These are phyloP conservation scores for Drosophila kohkoa DNA, from an alignment of 1,140 invertebrate species.

Conservation along the genomic window DNA sequence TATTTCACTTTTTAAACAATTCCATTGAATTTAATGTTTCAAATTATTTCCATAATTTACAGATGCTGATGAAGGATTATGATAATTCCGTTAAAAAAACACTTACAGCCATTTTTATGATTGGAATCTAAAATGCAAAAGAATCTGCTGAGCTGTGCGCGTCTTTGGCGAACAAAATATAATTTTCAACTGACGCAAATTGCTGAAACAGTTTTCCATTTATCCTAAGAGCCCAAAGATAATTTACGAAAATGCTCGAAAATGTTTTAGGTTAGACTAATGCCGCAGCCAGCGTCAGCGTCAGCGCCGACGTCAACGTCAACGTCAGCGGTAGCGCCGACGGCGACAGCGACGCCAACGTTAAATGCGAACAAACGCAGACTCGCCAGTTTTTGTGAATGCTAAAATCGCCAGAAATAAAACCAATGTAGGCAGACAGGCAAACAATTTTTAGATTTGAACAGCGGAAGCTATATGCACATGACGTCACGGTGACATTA, in stretches of 20 bases:
- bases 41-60: conserved; percentile 5
- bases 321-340: conserved; percentile 17
- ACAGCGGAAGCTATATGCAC: conserved; percentile 56
- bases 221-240: conserved; percentile 74
- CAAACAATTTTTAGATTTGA: conserved; percentile 60
- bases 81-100: not conserved
- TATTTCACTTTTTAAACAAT: not conserved
- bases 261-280: conserved; percentile 73
- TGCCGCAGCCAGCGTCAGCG: conserved; percentile 44
- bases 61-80: not conserved
- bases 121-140: conserved; percentile 51
- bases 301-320: conserved; percentile 15
- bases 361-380: conserved; percentile 32
- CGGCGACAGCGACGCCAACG: conserved; percentile 41
- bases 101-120: conserved; percentile 78
- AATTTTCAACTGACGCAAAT: conserved; percentile 81
- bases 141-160: conserved; percentile 38
- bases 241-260: conserved; percentile 70
- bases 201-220: conserved; percentile 80
- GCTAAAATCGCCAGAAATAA: conserved; percentile 79
- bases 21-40: not conserved
- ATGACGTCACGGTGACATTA: conserved; percentile 60
- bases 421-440: conserved; percentile 48
- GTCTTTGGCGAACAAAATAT: conserved; percentile 70
- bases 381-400: conserved; percentile 39